Evolutionary conservation across 1,140 invertebrate species (phyloP).

Genomic region (Rhagoletis pomonella): DNA sequence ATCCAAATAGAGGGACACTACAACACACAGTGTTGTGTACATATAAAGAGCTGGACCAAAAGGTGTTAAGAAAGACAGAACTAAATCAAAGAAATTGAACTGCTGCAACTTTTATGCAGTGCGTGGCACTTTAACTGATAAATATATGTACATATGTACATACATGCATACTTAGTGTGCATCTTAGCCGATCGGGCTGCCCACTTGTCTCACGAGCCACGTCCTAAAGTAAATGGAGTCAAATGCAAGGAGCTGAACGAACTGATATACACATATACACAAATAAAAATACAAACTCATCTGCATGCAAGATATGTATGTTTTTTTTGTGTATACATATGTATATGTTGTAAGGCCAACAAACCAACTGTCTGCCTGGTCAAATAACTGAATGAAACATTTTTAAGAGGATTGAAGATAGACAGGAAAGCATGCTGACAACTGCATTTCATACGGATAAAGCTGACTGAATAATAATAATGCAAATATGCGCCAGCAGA

Average conservation of each 20-base stretch:
- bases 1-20: not conserved
- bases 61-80: not conserved
- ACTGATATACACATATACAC: not conserved
- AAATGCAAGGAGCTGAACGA: not conserved
- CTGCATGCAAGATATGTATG: not conserved
- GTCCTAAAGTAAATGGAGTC: too few relatives aligned
- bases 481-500: not conserved
- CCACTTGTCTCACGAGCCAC: too few relatives aligned
- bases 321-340: too few relatives aligned
- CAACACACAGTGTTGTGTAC: not conserved
- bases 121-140: not conserved
- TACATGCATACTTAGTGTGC: not conserved
- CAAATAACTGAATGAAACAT: slow-evolving; percentile 15
- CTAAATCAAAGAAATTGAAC: not conserved
- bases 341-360: not conserved
- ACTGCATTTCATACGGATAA: slow-evolving; percentile 66
- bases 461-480: slow-evolving; percentile 55
- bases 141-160: not conserved
- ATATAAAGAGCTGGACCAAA: not conserved
- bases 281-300: not conserved
- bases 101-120: slow-evolving; percentile 17
- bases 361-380: not conserved
- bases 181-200: not conserved
- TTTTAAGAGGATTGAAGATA: slow-evolving; percentile 14
- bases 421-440: slow-evolving; percentile 61